A percentile compares a stretch with the other conserved stretches of the same genome.
These are phyloP conservation scores for Brachypteracias leptosomus DNA, from an alignment of 2,113 vertebrate species.

Conservation along the genomic window DNA sequence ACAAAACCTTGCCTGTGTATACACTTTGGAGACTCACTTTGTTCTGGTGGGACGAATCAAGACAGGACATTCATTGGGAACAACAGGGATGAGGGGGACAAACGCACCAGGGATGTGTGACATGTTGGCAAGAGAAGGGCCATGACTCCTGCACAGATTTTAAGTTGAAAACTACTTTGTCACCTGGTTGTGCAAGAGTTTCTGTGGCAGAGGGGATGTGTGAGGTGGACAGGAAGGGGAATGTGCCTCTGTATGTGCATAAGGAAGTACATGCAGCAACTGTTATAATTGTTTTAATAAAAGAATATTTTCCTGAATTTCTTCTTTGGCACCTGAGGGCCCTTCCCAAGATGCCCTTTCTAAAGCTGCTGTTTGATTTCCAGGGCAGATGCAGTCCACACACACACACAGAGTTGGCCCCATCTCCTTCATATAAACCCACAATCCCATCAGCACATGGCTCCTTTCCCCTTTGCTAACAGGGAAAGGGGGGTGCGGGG, in stretches of 20 bases:
- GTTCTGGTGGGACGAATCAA: not conserved
- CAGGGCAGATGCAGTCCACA: not conserved
- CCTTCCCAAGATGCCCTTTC: constrained; percentile 17
- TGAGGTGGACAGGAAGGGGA: not conserved
- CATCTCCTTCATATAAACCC: not conserved
- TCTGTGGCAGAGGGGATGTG: not conserved
- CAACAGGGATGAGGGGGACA: not conserved
- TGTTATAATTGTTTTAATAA: constrained; percentile 22
- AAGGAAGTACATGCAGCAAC: constrained; percentile 2
- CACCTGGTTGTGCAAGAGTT: not conserved
- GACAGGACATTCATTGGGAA: not conserved
- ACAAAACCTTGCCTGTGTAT: not conserved
- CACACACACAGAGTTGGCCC: not conserved
- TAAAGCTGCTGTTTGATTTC: constrained; percentile 24
- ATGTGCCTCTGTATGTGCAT: not conserved
- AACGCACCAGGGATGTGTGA: not conserved
- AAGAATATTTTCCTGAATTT: constrained; percentile 19
- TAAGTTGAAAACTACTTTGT: not conserved
- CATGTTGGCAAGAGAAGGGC: not conserved
- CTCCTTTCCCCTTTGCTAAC: not conserved
- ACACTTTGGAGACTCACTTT: not conserved
- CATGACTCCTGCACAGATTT: not conserved
- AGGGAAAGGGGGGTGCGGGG: not conserved
- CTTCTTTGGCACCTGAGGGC: not conserved
- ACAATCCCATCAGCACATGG: not conserved